Conservation (phyloP, 2,113 vertebrate species). For the Saimiri boliviensis region DNA sequence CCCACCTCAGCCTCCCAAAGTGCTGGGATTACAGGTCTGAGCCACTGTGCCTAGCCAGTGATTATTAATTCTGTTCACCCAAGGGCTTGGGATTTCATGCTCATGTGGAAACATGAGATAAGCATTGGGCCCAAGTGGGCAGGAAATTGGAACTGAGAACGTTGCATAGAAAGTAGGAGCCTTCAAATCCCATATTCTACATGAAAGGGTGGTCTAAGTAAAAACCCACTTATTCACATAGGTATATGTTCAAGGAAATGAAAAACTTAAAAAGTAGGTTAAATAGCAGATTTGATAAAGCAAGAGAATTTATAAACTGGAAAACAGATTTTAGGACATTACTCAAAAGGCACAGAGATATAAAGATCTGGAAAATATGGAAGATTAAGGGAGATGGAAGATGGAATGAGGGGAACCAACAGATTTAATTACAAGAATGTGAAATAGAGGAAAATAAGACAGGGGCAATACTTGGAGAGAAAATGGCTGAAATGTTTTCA, state of each 20-base stretch:
- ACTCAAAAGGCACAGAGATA: background rate
- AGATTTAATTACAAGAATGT: background rate
- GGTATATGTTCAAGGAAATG: background rate
- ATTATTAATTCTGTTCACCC: background rate
- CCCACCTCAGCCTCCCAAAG: too few relatives aligned
- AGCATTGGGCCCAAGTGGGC: background rate
- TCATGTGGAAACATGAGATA: background rate
- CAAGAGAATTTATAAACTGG: background rate
- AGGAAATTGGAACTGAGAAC: background rate
- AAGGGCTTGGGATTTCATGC: background rate
- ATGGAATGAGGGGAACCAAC: background rate
- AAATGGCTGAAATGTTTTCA: background rate
- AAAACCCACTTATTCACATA: background rate
- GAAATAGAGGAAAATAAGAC: background rate
- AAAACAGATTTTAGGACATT: slow-evolving; percentile 23
- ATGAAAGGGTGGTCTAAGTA: background rate
- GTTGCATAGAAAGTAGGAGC: background rate
- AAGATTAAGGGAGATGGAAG: background rate
- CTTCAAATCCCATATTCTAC: background rate
- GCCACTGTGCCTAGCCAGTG: too few relatives aligned
- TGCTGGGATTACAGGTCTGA: too few relatives aligned
- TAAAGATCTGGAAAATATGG: background rate
- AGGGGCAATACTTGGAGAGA: background rate
- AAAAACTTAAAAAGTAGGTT: background rate
- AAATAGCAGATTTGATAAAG: background rate